Percentiles rank a stretch among this genome's conserved stretches.
phyloP scores from a whole-genome alignment of 2,113 vertebrate species.

The Probosciger aterrimus region DNA sequence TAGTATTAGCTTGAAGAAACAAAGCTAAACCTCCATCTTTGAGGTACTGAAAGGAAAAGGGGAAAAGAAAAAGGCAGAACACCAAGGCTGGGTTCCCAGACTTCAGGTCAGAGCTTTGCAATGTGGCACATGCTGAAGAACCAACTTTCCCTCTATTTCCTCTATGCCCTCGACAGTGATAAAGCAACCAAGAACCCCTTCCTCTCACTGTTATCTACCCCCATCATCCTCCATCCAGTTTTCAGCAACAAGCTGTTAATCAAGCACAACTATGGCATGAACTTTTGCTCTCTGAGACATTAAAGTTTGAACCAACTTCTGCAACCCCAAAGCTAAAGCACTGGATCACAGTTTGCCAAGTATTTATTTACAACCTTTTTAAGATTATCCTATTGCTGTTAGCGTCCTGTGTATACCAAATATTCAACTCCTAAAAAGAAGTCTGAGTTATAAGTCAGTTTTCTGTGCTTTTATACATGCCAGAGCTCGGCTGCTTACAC shows the following conservation, averaged over 20 bases:
- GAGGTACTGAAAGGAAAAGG: neutral
- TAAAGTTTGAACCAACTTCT: neutral
- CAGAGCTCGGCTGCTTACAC: neutral
- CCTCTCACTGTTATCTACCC: neutral
- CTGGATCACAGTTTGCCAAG: neutral
- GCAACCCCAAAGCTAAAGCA: neutral
- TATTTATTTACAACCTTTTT: neutral
- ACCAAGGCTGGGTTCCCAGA: neutral
- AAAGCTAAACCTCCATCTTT: neutral
- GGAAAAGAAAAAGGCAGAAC: neutral
- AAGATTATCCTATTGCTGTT: neutral
- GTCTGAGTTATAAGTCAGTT: neutral
- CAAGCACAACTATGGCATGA: neutral
- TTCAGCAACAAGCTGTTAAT: neutral
- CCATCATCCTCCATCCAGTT: neutral
- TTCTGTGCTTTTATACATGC: neutral
- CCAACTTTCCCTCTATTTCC: neutral
- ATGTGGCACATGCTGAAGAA: neutral
- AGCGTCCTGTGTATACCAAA: neutral
- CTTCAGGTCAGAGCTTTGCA: neutral
- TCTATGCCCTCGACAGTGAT: neutral
- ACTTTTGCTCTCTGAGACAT: neutral
- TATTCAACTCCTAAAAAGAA: constrained; percentile 24
- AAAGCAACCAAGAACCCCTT: neutral
- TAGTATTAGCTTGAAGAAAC: neutral